These are phyloP conservation scores for Xestoiulus laeticollis DNA, from an alignment of 2,888 invertebrate genomes.

Conservation along the genomic window DNA sequence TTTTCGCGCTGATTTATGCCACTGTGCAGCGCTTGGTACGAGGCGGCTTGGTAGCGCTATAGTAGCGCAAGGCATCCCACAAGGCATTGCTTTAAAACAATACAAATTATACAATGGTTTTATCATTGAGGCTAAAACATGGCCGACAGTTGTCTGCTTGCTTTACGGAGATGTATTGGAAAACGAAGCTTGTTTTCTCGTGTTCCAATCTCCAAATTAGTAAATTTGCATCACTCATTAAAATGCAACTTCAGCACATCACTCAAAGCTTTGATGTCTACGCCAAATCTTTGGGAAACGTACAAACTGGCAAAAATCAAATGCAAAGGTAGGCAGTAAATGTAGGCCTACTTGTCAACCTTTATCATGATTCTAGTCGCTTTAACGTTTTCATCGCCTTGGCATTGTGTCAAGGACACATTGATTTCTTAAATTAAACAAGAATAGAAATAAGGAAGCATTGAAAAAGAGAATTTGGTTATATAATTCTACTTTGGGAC, in stretches of 20 bases:
- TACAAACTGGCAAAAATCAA: background rate
- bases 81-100: too few species aligned
- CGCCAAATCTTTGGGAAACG: background rate
- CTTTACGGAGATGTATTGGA: background rate
- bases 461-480: too few species aligned
- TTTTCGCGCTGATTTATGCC: too few species aligned
- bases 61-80: too few species aligned
- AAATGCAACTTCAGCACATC: background rate
- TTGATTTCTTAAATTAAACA: too few species aligned
- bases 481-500: too few species aligned
- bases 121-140: too few species aligned
- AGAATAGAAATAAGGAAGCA: too few species aligned
- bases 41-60: too few species aligned
- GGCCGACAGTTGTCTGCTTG: background rate
- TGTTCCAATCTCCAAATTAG: background rate
- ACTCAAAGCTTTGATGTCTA: background rate
- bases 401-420: background rate
- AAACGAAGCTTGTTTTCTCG: background rate
- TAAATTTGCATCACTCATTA: background rate
- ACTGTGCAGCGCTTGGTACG: too few species aligned
- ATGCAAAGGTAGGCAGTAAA: slow-evolving; percentile 3
- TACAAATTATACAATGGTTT: too few species aligned
- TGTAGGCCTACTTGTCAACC: background rate
- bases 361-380: background rate
- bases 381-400: background rate